phyloP scores from a whole-genome alignment of 2,113 vertebrate genomes.

The Menura novaehollandiae region DNA sequence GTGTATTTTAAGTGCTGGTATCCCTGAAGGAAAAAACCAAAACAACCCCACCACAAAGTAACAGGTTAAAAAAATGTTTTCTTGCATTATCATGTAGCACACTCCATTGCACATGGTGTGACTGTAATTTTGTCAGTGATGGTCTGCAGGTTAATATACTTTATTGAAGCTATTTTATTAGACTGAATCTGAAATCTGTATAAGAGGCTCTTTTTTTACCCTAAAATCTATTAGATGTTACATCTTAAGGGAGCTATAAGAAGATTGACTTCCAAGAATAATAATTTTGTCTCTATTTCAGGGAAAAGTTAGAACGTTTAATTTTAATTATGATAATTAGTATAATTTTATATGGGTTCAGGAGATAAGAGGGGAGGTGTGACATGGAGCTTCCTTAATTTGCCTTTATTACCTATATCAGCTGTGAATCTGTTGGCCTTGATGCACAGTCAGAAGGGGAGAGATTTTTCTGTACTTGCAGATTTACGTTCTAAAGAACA shows the following conservation, averaged over 20 bases:
- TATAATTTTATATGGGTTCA: not conserved
- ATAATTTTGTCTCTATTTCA: slow-evolving; percentile 11
- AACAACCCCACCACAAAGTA: not conserved
- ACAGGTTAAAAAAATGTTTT: not conserved
- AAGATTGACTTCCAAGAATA: not conserved
- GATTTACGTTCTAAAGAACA: not conserved
- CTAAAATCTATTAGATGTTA: not conserved
- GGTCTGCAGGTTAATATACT: not conserved
- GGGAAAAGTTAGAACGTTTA: not conserved
- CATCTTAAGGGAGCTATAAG: not conserved
- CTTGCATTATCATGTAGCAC: not conserved
- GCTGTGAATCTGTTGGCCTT: not conserved
- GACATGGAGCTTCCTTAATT: not conserved
- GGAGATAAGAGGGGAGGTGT: not conserved
- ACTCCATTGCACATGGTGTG: not conserved
- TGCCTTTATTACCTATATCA: not conserved
- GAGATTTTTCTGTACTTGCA: not conserved
- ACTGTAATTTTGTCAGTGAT: not conserved
- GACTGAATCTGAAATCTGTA: not conserved
- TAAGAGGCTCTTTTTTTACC: not conserved
- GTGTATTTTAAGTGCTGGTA: not conserved
- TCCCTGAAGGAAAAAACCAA: rapidly evolving
- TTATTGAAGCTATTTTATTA: not conserved
- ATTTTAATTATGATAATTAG: not conserved
- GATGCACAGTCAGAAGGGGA: not conserved